Evolutionary conservation across 1,140 invertebrate genomes (phyloP), one percentile per base, ranked within the genome.

Genomic region (Streblospio benedicti): DNA sequence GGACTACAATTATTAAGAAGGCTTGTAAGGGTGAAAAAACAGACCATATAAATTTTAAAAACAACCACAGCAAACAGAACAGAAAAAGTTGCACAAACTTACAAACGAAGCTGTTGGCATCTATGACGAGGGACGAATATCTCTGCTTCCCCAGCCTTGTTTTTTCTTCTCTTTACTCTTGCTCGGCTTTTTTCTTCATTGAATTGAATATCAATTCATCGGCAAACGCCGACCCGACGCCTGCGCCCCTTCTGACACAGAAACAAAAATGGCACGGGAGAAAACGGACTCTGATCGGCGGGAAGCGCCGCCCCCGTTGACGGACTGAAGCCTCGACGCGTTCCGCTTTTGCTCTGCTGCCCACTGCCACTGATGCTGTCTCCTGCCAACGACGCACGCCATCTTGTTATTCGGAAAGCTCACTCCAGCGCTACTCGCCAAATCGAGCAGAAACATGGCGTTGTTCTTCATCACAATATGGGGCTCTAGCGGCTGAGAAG

Each of bases 401-500:
- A 9, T 9, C 9, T 9, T 9, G 35, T 9, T 38, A 9, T n/a
- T 38, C 9, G 53, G 59, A 35, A 61, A 35, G 35, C 64, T 49
- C 64, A 51, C 57, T 56, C 35, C 67, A 1, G 81, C 84, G 0
- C 87, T 83, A 65, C 87, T 87, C 1, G 87, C 87, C 47, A 98
- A 73, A 70, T 96, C 92, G 53, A 98, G 77, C 12, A 97, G 76
- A 73, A 97, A 98, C 78, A 93, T 85, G 0, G 94, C 91, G 76
- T 98, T 98, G 70, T 92, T 90, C 63, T 88, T 89, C 81, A 97
- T 89, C 0, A 87, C 82, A 16, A 86, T 71, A 70, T 93, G 90
- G 4, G 86, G 83, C 45, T 90, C 85, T 61, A 74, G 65, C 14
- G 69, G n/a, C n/a, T n/a, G n/a, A n/a, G n/a, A n/a, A n/a, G 18